These are phyloP conservation scores for Andrena trimmerana DNA, from an alignment of 2,888 invertebrate species.

Conservation along the genomic window DNA sequence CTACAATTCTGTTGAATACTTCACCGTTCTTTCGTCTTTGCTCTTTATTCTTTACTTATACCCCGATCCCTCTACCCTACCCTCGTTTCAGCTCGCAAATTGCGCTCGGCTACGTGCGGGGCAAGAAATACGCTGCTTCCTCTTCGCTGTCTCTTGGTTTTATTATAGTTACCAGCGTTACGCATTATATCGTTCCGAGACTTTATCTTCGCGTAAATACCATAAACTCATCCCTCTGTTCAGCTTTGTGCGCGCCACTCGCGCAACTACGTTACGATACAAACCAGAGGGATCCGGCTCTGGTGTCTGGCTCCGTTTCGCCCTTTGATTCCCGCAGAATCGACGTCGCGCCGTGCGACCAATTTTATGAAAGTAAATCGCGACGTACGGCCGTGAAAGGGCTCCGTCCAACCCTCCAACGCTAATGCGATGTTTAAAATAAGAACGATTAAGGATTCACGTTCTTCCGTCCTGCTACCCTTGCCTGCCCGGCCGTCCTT, in stretches of 20 bases:
- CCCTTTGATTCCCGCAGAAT: background rate
- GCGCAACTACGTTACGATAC: constrained; percentile 30
- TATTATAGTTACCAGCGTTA: constrained; percentile 47
- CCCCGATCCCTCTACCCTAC: constrained; percentile 14
- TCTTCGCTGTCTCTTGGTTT: constrained; percentile 32
- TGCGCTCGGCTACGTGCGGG: constrained; percentile 30
- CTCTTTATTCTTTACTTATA: constrained; percentile 55
- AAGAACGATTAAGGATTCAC: constrained; percentile 60
- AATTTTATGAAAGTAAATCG: constrained; percentile 18
- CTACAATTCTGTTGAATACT: constrained; percentile 62
- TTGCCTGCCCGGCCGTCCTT: constrained; percentile 2
- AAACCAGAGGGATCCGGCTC: constrained; percentile 13
- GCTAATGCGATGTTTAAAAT: constrained; percentile 61
- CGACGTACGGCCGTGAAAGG: background rate
- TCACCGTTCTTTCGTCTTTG: constrained; percentile 56
- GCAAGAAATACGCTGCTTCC: constrained; percentile 26
- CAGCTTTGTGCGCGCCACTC: constrained; percentile 30
- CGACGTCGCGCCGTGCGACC: background rate
- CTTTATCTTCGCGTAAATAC: constrained; percentile 55
- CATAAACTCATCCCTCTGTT: constrained; percentile 19
- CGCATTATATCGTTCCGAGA: constrained; percentile 52
- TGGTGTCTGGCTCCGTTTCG: background rate
- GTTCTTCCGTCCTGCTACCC: constrained; percentile 33
- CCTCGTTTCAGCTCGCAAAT: constrained; percentile 47
- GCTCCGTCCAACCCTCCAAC: constrained; percentile 14